These are phyloP conservation scores for Hemicordylus capensis DNA, from an alignment of 2,113 vertebrate genomes.

Conservation along the genomic window DNA sequence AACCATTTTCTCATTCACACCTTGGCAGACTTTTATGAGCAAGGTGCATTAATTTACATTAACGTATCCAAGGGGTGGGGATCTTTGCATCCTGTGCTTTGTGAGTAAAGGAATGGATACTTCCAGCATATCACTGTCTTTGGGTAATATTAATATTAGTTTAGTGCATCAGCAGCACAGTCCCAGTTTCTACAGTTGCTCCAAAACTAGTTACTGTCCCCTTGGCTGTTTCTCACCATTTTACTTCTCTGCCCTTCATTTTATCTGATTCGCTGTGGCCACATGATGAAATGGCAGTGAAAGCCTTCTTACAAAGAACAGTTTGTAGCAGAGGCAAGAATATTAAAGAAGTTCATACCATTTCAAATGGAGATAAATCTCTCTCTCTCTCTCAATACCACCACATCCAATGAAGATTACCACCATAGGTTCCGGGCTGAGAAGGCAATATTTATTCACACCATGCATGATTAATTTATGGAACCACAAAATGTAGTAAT, in stretches of 20 bases:
- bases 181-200: not conserved
- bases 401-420: not conserved
- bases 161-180: not conserved
- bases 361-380: not conserved
- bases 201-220: not conserved
- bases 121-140: no score
- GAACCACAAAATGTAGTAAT: not conserved
- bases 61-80: not conserved
- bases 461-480: not conserved
- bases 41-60: not conserved
- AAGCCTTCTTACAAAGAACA: not conserved
- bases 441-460: not conserved
- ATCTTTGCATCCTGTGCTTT: no score
- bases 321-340: not conserved
- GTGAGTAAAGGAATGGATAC: no score
- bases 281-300: not conserved
- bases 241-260: not conserved
- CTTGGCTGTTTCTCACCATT: not conserved
- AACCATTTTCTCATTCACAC: not conserved
- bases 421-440: not conserved
- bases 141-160: no score
- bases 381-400: not conserved
- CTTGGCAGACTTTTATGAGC: not conserved
- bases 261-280: not conserved
- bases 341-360: not conserved